Evolutionary conservation across 2,113 vertebrate genomes (phyloP).

Genomic region (Onychorhynchus coronatus): DNA sequence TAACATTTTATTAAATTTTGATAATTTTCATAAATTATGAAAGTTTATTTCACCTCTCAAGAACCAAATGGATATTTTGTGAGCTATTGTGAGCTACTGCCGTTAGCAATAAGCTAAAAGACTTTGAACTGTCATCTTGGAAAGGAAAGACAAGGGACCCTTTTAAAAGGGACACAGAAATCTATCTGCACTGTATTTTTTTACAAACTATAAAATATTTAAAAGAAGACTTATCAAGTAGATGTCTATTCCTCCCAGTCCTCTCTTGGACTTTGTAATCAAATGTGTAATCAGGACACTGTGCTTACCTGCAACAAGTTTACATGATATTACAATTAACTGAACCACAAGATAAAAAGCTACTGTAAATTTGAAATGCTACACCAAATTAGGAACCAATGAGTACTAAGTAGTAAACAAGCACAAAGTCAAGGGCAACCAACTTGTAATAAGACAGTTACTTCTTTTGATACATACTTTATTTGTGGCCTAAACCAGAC

Average conservation of each 20-base stretch:
- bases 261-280: background rate
- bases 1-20: too few relatives aligned
- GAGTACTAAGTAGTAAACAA: background rate
- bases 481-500: background rate
- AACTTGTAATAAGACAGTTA: background rate
- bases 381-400: background rate
- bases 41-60: background rate
- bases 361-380: background rate
- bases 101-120: background rate
- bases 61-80: background rate
- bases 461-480: background rate
- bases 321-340: background rate
- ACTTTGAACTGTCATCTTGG: background rate
- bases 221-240: background rate
- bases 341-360: background rate
- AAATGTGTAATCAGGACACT: background rate
- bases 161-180: background rate
- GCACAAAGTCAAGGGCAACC: background rate
- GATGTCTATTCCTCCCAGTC: background rate
- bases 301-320: background rate
- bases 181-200: background rate
- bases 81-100: background rate
- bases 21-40: too few relatives aligned
- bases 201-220: background rate
- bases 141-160: background rate